Conservation (phyloP, 2,797 vertebrate species). For the Enteromius afrohamiltoni region DNA sequence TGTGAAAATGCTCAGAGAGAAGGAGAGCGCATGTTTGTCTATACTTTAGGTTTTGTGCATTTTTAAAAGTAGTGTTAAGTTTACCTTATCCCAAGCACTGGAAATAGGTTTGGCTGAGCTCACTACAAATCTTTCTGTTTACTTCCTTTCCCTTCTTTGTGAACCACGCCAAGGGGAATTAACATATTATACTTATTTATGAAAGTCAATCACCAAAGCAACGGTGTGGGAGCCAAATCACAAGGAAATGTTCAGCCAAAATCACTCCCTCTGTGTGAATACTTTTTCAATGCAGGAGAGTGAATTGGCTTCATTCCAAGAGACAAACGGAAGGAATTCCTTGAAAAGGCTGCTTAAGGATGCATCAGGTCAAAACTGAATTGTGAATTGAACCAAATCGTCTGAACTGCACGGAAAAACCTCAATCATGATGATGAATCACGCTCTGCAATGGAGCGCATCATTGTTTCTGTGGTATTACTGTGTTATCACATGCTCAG, state of each 20-base stretch:
- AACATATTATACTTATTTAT: conserved; percentile 41
- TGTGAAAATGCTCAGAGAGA: conserved; percentile 35
- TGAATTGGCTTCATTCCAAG: conserved; percentile 20
- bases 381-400: conserved; percentile 37
- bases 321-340: conserved; percentile 21
- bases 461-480: conserved; percentile 15
- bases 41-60: conserved; percentile 67
- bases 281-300: not conserved
- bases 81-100: conserved; percentile 89
- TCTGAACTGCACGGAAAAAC: conserved; percentile 8
- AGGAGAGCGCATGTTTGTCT: conserved; percentile 74
- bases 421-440: conserved; percentile 2
- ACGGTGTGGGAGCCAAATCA: conserved; percentile 16
- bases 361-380: not conserved
- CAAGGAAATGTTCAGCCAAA: conserved; percentile 27
- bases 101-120: conserved; percentile 88
- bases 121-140: conserved; percentile 24
- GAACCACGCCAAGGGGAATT: conserved; percentile 38
- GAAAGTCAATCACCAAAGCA: conserved; percentile 45
- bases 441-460: not conserved
- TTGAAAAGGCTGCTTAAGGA: conserved; percentile 23
- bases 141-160: conserved; percentile 36
- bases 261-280: conserved; percentile 23
- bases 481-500: conserved; percentile 10
- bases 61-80: conserved; percentile 81